A percentile compares a stretch with the other conserved stretches of the same genome.
phyloP scores from a whole-genome alignment of 2,113 vertebrate genomes.

The Poecilia latipinna region DNA sequence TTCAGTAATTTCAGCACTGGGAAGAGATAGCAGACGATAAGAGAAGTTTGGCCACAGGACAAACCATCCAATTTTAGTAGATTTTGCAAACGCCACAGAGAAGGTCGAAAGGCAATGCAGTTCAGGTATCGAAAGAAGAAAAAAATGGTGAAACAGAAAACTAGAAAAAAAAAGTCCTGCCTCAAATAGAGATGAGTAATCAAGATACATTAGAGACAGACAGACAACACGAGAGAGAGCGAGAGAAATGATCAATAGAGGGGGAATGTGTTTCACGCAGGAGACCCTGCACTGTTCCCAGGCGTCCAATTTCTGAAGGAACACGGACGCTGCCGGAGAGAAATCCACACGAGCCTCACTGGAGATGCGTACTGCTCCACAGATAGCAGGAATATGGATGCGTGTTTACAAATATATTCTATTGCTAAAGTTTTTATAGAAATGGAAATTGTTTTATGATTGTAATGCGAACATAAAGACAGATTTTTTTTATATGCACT shows the following conservation, averaged over 20 bases:
- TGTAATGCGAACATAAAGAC: background rate
- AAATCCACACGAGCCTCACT: background rate
- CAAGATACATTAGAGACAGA: background rate
- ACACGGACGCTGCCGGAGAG: slow-evolving; percentile 7
- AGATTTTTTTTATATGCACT: background rate
- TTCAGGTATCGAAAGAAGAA: slow-evolving; percentile 1
- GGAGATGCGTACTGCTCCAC: slow-evolving; percentile 11
- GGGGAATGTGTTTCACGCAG: slow-evolving; percentile 29
- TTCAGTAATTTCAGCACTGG: slow-evolving; percentile 94
- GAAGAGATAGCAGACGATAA: slow-evolving; percentile 21
- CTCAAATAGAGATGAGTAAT: background rate
- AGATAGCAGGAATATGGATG: background rate
- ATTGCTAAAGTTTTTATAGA: background rate
- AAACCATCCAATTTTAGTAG: background rate
- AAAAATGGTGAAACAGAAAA: background rate
- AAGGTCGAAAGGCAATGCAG: background rate
- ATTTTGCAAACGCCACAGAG: background rate
- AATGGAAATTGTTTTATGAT: background rate
- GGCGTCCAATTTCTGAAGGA: slow-evolving; percentile 48
- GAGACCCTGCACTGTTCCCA: slow-evolving; percentile 37
- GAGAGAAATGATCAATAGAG: background rate
- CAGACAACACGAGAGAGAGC: background rate
- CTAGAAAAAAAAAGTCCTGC: background rate
- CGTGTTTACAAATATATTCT: background rate
- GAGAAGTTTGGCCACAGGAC: background rate